Conservation (phyloP, 92 coral and sea anemone species). For the Paragorgia papillata region DNA sequence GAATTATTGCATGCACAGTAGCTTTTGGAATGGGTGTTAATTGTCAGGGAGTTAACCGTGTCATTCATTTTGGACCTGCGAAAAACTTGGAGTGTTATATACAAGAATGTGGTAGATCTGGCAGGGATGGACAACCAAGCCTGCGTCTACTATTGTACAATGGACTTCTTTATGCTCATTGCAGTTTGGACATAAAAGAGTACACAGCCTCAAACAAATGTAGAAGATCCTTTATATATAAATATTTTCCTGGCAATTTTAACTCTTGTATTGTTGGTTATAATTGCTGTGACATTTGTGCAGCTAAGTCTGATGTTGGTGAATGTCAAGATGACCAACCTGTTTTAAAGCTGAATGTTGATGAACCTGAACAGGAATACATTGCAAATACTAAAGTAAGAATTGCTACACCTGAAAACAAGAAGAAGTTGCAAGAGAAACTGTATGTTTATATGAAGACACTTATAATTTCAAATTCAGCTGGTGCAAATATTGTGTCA, state of each 20-base stretch:
- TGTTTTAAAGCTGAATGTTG: too few species aligned
- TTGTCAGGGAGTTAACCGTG: slow-evolving; percentile 49
- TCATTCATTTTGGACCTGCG: slow-evolving; percentile 61
- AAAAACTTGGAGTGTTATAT: slow-evolving; percentile 60
- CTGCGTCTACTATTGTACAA: slow-evolving; percentile 57
- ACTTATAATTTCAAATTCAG: neutral
- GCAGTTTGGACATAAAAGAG: slow-evolving; percentile 59
- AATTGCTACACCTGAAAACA: slow-evolving; percentile 4
- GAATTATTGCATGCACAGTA: slow-evolving; percentile 52
- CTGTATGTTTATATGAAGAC: neutral
- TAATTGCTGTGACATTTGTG: too few species aligned
- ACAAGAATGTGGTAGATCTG: slow-evolving; percentile 62
- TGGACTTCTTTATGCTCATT: slow-evolving; percentile 58
- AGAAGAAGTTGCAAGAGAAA: slow-evolving; percentile 3
- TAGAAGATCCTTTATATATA: too few species aligned
- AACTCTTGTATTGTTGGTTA: too few species aligned
- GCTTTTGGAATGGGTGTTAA: slow-evolving; percentile 66
- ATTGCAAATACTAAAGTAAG: too few species aligned
- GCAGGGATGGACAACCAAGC: slow-evolving; percentile 59
- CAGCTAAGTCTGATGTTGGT: too few species aligned
- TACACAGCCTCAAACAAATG: too few species aligned
- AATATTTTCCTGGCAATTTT: too few species aligned
- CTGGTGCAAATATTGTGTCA: neutral
- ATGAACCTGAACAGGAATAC: too few species aligned
- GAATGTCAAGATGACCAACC: too few species aligned